Evolutionary conservation across 1,140 invertebrate genomes (phyloP).

Genomic region (Meloidogyne floridensis): DNA sequence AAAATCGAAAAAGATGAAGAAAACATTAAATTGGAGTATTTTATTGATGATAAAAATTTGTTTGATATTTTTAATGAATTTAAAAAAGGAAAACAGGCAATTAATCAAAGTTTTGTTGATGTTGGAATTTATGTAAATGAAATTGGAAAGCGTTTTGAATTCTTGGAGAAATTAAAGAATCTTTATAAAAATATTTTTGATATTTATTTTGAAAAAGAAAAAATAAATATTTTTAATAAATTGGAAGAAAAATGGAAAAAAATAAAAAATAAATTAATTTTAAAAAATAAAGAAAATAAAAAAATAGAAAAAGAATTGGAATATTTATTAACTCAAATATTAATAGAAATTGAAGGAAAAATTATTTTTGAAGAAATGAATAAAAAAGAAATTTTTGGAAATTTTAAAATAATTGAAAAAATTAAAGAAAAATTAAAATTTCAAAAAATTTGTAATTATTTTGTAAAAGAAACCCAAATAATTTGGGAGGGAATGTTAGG

Average conservation of each 20-base stretch:
- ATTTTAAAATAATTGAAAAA: background rate
- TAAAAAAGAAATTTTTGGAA: background rate
- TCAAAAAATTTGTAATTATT: background rate
- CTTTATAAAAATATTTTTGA: background rate
- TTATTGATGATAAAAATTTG: background rate
- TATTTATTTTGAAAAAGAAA: background rate
- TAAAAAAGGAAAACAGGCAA: background rate
- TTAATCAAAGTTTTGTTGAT: background rate
- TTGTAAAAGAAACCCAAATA: background rate
- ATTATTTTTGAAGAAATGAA: background rate
- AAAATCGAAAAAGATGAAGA: background rate
- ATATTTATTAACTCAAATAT: background rate
- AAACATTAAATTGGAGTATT: background rate
- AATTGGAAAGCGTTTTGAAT: background rate
- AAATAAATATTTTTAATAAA: background rate
- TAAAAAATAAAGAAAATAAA: background rate
- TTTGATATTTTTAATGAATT: background rate
- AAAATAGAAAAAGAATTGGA: background rate
- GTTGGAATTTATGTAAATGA: background rate
- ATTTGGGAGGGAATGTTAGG: background rate
- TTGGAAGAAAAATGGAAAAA: background rate
- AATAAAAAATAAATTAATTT: background rate
- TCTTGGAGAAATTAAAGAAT: background rate
- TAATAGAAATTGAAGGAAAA: background rate
- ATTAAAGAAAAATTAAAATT: background rate